These are phyloP conservation scores for Glandiceps talaboti DNA, from an alignment of 53 echinoderm and acorn worm species.

Conservation along the genomic window DNA sequence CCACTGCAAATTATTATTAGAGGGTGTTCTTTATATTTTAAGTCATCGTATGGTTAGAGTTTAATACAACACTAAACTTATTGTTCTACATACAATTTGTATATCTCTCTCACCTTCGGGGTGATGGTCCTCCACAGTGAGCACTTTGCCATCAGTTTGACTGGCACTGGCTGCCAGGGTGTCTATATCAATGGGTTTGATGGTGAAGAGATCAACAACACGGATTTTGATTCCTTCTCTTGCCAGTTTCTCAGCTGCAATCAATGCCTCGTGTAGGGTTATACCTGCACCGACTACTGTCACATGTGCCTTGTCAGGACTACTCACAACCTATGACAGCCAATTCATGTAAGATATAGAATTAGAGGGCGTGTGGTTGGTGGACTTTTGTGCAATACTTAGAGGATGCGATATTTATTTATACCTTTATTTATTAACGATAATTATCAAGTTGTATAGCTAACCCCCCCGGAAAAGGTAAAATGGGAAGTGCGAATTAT, in stretches of 20 bases:
- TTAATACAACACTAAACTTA: too few relatives aligned
- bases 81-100: too few relatives aligned
- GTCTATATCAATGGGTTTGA: constrained; percentile 78
- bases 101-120: constrained; percentile 53
- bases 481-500: too few relatives aligned
- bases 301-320: constrained; percentile 47
- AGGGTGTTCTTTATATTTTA: too few relatives aligned
- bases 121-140: constrained; percentile 97
- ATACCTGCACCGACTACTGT: constrained; percentile 74
- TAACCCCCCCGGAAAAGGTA: too few relatives aligned
- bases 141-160: constrained; percentile 62
- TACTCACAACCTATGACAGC: constrained; percentile 40
- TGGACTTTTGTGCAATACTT: constrained; percentile 58
- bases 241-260: constrained; percentile 48
- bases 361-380: too few relatives aligned
- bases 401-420: constrained; percentile 36
- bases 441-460: too few relatives aligned
- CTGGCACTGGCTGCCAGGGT: constrained; percentile 64
- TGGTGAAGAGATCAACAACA: constrained; percentile 85
- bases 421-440: too few relatives aligned
- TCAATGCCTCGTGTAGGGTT: constrained; percentile 66
- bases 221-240: constrained; percentile 53
- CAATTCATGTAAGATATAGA: too few relatives aligned
- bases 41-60: too few relatives aligned
- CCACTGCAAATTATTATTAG: too few relatives aligned